Evolutionary conservation across 2,888 invertebrate genomes (phyloP).

Genomic region (Pyrocoelia pectoralis): DNA sequence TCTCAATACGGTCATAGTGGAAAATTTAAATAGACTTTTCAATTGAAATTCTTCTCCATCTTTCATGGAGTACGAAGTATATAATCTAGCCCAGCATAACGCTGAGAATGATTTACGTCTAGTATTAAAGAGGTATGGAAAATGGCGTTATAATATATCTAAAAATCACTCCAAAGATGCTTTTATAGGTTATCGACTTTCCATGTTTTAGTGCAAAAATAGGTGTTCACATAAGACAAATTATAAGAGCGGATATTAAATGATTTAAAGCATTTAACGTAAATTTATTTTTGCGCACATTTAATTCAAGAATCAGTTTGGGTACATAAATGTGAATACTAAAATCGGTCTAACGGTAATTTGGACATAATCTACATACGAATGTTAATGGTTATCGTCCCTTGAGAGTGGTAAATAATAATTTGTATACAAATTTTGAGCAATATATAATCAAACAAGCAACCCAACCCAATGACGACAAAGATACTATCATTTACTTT

Average conservation of each 20-base stretch:
- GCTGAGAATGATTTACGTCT: slow-evolving; percentile 39
- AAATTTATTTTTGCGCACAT: slow-evolving; percentile 20
- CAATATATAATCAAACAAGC: slow-evolving; percentile 24
- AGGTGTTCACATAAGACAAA: slow-evolving; percentile 13
- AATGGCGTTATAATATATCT: slow-evolving; percentile 30
- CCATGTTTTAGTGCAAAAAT: slow-evolving; percentile 32
- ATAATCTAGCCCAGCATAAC: slow-evolving; percentile 39
- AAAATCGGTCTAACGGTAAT: slow-evolving; percentile 16
- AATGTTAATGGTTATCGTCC: slow-evolving; percentile 25
- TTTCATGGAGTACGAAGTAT: slow-evolving; percentile 37
- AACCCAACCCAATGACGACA: slow-evolving; percentile 17
- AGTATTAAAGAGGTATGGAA: slow-evolving; percentile 39
- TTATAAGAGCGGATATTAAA: too few species aligned
- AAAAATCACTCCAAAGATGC: neutral
- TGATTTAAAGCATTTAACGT: slow-evolving; percentile 22
- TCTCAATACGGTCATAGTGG: slow-evolving; percentile 28
- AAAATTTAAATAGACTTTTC: slow-evolving; percentile 36
- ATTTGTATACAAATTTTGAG: slow-evolving; percentile 31
- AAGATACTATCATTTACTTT: slow-evolving; percentile 26
- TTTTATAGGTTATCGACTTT: slow-evolving; percentile 36
- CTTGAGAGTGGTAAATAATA: slow-evolving; percentile 26
- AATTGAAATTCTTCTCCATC: slow-evolving; percentile 37
- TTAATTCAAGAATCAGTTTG: slow-evolving; percentile 4
- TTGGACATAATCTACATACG: slow-evolving; percentile 20
- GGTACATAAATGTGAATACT: neutral